phyloP scores from a whole-genome alignment of 2,113 vertebrate species.

The Cochlearius cochlearius region DNA sequence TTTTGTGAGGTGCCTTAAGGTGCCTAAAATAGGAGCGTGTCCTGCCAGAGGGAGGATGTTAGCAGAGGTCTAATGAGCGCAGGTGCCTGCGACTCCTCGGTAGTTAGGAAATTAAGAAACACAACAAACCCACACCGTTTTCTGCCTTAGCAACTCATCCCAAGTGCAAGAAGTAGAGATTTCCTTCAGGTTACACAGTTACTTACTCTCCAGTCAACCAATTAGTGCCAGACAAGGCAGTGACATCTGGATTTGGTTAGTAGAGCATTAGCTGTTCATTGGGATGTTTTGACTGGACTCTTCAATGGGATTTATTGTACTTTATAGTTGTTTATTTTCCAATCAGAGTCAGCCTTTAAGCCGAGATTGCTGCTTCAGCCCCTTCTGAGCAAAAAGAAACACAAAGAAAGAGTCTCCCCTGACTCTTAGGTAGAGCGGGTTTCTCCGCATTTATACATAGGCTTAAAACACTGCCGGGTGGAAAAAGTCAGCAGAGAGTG shows the following conservation, averaged over 20 bases:
- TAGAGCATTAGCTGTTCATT: constrained; percentile 61
- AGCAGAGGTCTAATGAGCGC: background rate
- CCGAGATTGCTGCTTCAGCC: constrained; percentile 67
- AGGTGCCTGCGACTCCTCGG: background rate
- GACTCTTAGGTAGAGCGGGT: background rate
- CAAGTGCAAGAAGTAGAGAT: constrained; percentile 11
- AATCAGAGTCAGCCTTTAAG: constrained; percentile 76
- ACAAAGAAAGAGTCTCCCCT: constrained; percentile 7
- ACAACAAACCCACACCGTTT: background rate
- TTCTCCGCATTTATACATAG: background rate
- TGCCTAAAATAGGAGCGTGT: background rate
- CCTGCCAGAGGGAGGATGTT: background rate
- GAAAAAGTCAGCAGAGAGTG: background rate
- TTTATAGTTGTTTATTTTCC: constrained; percentile 79
- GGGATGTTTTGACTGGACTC: constrained; percentile 79
- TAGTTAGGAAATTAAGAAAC: background rate
- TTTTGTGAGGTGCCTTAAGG: background rate
- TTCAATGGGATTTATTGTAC: constrained; percentile 76
- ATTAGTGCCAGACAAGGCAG: constrained; percentile 65
- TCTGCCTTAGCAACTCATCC: background rate
- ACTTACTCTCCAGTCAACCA: constrained; percentile 47
- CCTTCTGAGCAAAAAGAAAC: constrained; percentile 53
- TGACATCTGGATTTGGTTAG: constrained; percentile 80
- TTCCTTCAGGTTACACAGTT: constrained; percentile 58
- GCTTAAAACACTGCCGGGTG: background rate